Evolutionary conservation across 2,113 vertebrate species (phyloP).

Genomic region (Campylomormyrus tamandua): DNA sequence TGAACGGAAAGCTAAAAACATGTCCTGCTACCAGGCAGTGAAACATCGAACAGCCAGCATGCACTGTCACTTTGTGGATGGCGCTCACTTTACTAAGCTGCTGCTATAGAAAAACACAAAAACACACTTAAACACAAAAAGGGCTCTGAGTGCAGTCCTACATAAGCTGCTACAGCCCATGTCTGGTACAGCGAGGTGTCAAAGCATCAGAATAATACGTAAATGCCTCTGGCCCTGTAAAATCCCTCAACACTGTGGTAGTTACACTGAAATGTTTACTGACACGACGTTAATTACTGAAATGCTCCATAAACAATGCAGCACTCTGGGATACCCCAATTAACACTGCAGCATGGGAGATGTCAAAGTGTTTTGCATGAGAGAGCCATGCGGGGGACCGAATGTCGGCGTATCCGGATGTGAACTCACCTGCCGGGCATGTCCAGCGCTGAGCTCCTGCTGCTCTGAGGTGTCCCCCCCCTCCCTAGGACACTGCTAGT

Average conservation of each 20-base stretch:
- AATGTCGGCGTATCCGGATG: constrained; percentile 35
- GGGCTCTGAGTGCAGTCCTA: background rate
- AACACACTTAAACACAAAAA: background rate
- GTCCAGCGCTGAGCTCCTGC: constrained; percentile 50
- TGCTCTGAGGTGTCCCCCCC: constrained; percentile 39
- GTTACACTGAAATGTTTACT: background rate
- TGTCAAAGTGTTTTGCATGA: background rate
- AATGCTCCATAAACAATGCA: background rate
- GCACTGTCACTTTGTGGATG: background rate
- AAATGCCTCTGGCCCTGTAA: background rate
- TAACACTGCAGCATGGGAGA: background rate
- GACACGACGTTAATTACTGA: background rate
- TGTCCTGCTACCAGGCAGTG: background rate
- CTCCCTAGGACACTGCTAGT: constrained; percentile 23
- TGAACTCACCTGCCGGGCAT: constrained; percentile 68
- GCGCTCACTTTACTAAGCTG: background rate
- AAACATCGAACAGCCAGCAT: background rate
- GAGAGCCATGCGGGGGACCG: constrained; percentile 10
- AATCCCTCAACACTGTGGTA: background rate
- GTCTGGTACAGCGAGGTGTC: background rate
- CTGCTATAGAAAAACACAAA: background rate
- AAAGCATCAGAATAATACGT: background rate
- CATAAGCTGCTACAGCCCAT: background rate
- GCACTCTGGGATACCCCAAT: background rate
- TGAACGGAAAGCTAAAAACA: background rate